Percentiles rank a stretch among this genome's conserved stretches.
Conservation (phyloP, 2,888 invertebrate species). For the Halictus ligatus region DNA sequence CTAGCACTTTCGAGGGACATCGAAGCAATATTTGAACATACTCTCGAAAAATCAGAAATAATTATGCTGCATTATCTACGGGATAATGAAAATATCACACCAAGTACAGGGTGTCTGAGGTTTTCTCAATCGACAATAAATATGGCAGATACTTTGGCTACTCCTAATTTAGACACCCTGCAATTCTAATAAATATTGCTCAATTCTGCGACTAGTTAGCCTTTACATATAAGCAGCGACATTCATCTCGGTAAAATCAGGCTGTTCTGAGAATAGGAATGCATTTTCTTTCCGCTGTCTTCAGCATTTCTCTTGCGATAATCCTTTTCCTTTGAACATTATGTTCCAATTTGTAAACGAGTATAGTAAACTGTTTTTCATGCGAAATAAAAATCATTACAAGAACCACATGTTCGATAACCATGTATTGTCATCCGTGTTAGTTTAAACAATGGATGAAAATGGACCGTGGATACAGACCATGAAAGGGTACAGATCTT, state of each 20-base stretch:
- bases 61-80: neutral
- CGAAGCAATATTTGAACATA: neutral
- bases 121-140: neutral
- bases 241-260: neutral
- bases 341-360: neutral
- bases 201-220: neutral
- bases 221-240: neutral
- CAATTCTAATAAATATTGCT: neutral
- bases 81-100: neutral
- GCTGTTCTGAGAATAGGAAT: constrained; percentile 4
- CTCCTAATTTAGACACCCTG: neutral
- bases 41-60: neutral
- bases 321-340: neutral
- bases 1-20: neutral
- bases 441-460: neutral
- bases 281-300: neutral
- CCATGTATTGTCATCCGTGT: no score
- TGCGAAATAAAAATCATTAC: no score
- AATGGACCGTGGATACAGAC: neutral
- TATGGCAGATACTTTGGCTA: neutral
- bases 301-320: neutral
- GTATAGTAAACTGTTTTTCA: neutral
- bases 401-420: no score
- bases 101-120: neutral
- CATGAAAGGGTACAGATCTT: neutral